phyloP scores from a whole-genome alignment of 2,888 invertebrate genomes.

The Pomacea canaliculata region DNA sequence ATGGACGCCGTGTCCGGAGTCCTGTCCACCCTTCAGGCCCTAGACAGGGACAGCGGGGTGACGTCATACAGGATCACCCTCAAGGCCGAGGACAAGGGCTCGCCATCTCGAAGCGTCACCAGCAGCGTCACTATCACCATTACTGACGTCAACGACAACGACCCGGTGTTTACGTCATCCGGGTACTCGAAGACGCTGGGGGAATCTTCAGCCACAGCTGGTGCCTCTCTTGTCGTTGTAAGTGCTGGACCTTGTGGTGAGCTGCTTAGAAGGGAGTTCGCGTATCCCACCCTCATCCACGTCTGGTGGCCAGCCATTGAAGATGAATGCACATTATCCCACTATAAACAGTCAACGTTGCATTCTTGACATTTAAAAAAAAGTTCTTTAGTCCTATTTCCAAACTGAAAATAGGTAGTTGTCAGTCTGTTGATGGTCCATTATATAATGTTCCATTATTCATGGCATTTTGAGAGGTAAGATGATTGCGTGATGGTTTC shows the following conservation, averaged over 20 bases:
- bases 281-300: too few species aligned
- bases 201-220: constrained; percentile 31
- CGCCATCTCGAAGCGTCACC: constrained; percentile 18
- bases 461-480: too few species aligned
- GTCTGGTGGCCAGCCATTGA: too few species aligned
- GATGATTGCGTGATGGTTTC: too few species aligned
- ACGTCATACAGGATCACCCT: constrained; percentile 41
- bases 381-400: too few species aligned
- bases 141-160: constrained; percentile 38
- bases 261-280: too few species aligned
- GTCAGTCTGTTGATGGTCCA: too few species aligned
- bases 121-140: constrained; percentile 26
- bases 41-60: constrained; percentile 42
- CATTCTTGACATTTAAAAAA: too few species aligned
- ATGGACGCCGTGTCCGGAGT: constrained; percentile 45
- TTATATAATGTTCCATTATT: too few species aligned
- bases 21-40: constrained; percentile 34
- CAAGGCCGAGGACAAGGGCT: constrained; percentile 32
- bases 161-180: constrained; percentile 29
- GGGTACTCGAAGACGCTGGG: constrained; percentile 17
- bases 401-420: too few species aligned
- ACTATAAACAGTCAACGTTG: not conserved
- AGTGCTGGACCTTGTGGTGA: not conserved
- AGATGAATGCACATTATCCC: too few species aligned
- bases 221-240: constrained; percentile 12